A percentile compares a stretch with the other conserved stretches of the same genome.
These are phyloP conservation scores for Climacteris rufus DNA, from an alignment of 2,113 vertebrate species.

Conservation along the genomic window DNA sequence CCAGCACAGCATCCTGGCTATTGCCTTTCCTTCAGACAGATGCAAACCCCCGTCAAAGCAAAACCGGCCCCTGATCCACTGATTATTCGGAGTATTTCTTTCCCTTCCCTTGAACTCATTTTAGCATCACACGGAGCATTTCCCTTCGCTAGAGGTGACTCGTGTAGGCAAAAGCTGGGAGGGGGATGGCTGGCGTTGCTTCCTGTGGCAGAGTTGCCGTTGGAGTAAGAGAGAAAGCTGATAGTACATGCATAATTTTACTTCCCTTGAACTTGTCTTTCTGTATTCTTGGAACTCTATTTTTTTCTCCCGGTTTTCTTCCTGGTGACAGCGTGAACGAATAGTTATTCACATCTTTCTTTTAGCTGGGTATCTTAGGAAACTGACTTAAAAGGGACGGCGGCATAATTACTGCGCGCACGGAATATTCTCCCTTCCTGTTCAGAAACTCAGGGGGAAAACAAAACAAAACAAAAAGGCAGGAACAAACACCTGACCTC, in stretches of 20 bases:
- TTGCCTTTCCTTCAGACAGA: neutral
- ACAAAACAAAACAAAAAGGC: rapidly evolving
- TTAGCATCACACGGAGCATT: neutral
- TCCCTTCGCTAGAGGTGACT: neutral
- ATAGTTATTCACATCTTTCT: neutral
- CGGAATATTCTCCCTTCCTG: neutral
- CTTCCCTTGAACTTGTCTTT: neutral
- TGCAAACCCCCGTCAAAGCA: neutral
- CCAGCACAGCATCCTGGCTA: neutral
- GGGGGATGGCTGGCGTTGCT: neutral
- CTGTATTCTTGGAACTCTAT: neutral
- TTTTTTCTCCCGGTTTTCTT: neutral
- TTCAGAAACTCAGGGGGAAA: neutral
- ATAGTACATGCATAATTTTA: neutral
- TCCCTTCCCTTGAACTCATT: neutral
- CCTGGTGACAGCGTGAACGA: neutral
- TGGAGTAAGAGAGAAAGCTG: neutral
- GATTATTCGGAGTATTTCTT: neutral
- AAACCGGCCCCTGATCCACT: neutral
- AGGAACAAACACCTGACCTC: neutral
- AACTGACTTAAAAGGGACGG: neutral
- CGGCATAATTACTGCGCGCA: neutral
- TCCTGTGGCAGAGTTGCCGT: neutral
- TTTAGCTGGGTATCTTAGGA: neutral
- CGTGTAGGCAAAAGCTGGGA: neutral